Evolutionary conservation across 2,797 vertebrate genomes (phyloP).

Genomic region (Tenualosa ilisha): DNA sequence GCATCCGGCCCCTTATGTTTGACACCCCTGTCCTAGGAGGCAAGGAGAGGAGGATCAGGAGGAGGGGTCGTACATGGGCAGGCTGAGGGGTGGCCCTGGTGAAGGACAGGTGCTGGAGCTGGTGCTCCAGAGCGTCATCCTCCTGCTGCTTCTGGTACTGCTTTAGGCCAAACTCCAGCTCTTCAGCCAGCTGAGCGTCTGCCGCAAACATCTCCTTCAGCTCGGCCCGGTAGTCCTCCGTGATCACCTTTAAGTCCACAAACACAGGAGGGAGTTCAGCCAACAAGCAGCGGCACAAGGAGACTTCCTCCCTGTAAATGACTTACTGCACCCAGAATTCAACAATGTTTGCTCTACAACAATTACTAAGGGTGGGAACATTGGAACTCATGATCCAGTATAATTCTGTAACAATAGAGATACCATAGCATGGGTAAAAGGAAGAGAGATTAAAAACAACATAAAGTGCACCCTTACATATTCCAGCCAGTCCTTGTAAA

Average conservation of each 20-base stretch:
- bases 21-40: too few species aligned
- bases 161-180: conserved; percentile 90
- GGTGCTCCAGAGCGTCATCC: conserved; percentile 65
- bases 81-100: neutral
- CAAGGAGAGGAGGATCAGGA: neutral
- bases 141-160: conserved; percentile 58
- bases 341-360: neutral
- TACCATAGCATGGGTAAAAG: too few species aligned
- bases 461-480: too few species aligned
- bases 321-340: neutral
- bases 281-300: neutral
- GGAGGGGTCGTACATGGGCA: conserved; percentile 38
- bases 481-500: too few species aligned
- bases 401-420: neutral
- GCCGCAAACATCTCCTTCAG: conserved; percentile 87
- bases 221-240: conserved; percentile 89
- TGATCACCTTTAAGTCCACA: conserved; percentile 67
- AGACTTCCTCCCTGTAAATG: neutral
- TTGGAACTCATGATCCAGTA: neutral
- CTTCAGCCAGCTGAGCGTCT: conserved; percentile 88
- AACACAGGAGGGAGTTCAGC: conserved; percentile 19
- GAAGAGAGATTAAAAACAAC: too few species aligned
- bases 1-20: too few species aligned
- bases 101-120: conserved; percentile 56
- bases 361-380: neutral